Percentiles rank a stretch among this genome's conserved stretches.
phyloP scores from a whole-genome alignment of 2,113 vertebrate species.

The Thalassarche chlororhynchos region DNA sequence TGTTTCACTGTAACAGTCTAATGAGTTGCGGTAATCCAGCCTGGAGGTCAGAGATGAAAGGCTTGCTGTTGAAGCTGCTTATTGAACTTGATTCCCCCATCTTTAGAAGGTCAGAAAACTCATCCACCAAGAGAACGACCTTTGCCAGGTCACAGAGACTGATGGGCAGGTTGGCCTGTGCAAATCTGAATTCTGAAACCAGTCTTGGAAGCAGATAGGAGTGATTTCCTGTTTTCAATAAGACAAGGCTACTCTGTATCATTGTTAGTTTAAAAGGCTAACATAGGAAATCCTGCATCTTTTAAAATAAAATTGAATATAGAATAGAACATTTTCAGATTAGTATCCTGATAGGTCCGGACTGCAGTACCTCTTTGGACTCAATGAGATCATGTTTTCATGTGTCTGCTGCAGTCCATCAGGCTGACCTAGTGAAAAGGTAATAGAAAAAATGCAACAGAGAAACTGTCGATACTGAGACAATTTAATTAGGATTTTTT shows the following conservation, averaged over 20 bases:
- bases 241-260: not conserved
- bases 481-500: not conserved
- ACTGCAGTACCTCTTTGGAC: not conserved
- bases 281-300: not conserved
- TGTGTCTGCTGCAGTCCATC: not conserved
- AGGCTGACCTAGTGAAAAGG: not conserved
- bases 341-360: not conserved
- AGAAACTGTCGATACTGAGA: not conserved
- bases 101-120: slow-evolving; percentile 27
- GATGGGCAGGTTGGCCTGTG: not conserved
- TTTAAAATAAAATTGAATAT: not conserved
- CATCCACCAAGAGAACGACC: not conserved
- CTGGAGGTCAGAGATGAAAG: slow-evolving; percentile 55
- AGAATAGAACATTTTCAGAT: not conserved
- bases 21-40: slow-evolving; percentile 40
- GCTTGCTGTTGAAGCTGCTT: not conserved
- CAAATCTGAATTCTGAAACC: not conserved
- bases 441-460: not conserved
- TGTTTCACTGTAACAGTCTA: not conserved
- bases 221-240: not conserved
- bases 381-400: not conserved
- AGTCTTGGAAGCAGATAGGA: not conserved
- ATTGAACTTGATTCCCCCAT: not conserved
- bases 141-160: not conserved
- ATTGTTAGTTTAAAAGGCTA: not conserved